A percentile compares a stretch with the other conserved stretches of the same genome.
Evolutionary conservation across 1,140 invertebrate species (phyloP).

Genomic region (Paraescarpia echinospica): DNA sequence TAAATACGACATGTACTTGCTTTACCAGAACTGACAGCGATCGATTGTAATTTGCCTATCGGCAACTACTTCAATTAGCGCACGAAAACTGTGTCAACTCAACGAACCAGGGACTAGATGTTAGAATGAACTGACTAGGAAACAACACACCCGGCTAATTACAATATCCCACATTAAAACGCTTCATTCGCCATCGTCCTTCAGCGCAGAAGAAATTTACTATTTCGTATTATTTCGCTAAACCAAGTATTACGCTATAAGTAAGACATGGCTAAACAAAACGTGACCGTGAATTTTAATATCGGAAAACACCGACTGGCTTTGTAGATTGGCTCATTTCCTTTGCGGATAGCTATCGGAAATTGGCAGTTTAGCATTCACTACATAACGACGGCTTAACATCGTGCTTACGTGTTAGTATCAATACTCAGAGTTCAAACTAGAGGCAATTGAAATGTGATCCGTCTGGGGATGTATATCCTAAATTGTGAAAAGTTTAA

Average conservation of each 20-base stretch:
- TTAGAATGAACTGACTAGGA: neutral
- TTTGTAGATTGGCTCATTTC: neutral
- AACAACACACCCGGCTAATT: neutral
- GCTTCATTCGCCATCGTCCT: no score
- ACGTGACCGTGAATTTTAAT: neutral
- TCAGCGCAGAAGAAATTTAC: neutral
- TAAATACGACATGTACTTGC: neutral
- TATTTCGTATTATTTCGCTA: neutral
- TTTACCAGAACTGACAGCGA: slow-evolving; percentile 4
- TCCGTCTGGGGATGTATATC: neutral
- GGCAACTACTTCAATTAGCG: neutral
- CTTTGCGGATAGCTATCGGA: neutral
- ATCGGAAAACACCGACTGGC: neutral
- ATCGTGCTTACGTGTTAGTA: neutral
- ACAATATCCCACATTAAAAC: neutral
- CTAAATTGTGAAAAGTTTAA: neutral
- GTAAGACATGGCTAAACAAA: neutral
- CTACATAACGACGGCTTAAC: neutral
- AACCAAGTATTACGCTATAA: no score
- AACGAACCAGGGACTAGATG: neutral
- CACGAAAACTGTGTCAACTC: neutral
- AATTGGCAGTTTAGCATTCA: neutral
- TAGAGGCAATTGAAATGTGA: neutral
- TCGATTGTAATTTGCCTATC: neutral
- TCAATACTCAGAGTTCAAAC: neutral